These are phyloP conservation scores for Tenthredo livida DNA, from an alignment of 2,888 invertebrate genomes.

Conservation along the genomic window DNA sequence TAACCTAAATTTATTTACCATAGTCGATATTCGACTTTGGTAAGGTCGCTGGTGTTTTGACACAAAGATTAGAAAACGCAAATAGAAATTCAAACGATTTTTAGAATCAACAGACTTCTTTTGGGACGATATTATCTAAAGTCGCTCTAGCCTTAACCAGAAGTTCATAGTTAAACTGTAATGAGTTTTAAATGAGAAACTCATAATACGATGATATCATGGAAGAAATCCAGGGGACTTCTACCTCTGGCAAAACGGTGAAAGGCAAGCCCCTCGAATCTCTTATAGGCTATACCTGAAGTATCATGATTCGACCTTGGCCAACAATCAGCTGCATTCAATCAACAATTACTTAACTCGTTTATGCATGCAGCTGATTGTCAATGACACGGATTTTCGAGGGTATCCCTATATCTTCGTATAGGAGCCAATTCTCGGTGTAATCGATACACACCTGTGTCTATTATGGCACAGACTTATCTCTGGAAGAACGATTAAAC, in stretches of 20 bases:
- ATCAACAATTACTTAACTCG: neutral
- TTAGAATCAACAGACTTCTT: neutral
- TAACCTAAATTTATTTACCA: constrained; percentile 18
- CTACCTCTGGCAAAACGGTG: neutral
- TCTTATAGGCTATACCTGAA: neutral
- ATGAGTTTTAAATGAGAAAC: neutral
- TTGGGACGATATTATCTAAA: neutral
- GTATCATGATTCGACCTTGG: neutral
- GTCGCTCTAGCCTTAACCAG: neutral
- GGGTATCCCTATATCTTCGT: neutral
- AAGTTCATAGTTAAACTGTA: neutral
- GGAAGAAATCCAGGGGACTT: neutral
- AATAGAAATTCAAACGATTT: neutral
- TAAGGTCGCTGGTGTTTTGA: neutral
- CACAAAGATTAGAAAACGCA: neutral
- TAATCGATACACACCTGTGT: neutral
- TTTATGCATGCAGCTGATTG: neutral
- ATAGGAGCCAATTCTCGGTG: neutral
- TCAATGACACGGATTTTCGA: constrained; percentile 22
- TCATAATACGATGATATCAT: neutral
- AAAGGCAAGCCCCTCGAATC: constrained; percentile 4
- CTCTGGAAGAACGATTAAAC: neutral
- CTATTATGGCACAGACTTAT: neutral
- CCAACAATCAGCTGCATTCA: neutral
- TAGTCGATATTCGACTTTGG: constrained; percentile 4